Evolutionary conservation across 2,888 invertebrate genomes (phyloP).

Genomic region (Trichopria drosophilae): DNA sequence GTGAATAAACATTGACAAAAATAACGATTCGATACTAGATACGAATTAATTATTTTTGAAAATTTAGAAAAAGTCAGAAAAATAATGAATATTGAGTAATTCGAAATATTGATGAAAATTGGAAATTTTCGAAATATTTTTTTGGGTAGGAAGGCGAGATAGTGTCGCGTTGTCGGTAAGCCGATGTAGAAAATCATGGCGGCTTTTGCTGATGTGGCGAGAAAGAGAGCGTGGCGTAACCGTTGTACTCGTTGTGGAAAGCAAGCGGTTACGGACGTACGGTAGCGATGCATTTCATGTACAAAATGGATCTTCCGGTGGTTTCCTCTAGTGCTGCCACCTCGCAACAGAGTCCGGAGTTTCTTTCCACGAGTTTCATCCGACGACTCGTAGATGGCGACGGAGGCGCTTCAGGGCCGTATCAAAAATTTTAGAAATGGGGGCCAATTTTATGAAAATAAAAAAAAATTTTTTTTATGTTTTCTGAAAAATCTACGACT

Average conservation of each 20-base stretch:
- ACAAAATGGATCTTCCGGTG: neutral
- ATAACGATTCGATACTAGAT: too few relatives aligned
- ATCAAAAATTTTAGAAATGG: too few relatives aligned
- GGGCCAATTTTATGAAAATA: too few relatives aligned
- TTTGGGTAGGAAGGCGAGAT: neutral
- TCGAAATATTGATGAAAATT: too few relatives aligned
- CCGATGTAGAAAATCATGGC: constrained; percentile 46
- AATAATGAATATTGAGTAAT: too few relatives aligned
- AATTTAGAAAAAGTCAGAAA: too few relatives aligned
- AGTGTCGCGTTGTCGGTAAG: neutral
- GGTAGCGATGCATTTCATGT: neutral
- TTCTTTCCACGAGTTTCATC: constrained; percentile 1
- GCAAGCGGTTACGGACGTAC: too few relatives aligned
- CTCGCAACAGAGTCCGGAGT: constrained; percentile 17
- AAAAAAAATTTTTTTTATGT: too few relatives aligned
- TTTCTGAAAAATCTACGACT: too few relatives aligned
- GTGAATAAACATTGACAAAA: too few relatives aligned
- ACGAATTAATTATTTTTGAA: too few relatives aligned
- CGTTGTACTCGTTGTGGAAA: constrained; percentile 30
- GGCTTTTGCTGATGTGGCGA: constrained; percentile 55
- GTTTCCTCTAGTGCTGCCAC: constrained; percentile 39
- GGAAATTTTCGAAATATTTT: too few relatives aligned
- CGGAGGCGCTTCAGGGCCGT: neutral
- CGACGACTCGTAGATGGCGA: constrained; percentile 36
- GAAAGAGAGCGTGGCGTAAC: constrained; percentile 29